Conservation (phyloP, 2,113 vertebrate genomes). For the Ceyx cyanopectus region DNA sequence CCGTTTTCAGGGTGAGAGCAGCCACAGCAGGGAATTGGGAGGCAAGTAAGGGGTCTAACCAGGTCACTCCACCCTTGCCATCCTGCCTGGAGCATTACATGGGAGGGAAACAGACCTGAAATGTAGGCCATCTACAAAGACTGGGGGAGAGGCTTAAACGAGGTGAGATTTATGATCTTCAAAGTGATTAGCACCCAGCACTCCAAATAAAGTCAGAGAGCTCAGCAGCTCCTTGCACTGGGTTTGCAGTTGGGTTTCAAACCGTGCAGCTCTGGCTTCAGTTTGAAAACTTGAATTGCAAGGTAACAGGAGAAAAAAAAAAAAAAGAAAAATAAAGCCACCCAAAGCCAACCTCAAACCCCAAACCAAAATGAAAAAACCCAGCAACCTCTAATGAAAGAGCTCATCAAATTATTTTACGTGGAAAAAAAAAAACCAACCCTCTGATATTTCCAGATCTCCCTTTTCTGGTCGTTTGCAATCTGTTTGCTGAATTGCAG, state of each 20-base stretch:
- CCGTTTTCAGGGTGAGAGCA: constrained; percentile 26
- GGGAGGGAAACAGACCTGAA: constrained; percentile 59
- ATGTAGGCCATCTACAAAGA: constrained; percentile 64
- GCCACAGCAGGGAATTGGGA: constrained; percentile 27
- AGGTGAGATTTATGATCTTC: constrained; percentile 67
- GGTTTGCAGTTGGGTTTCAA: constrained; percentile 50
- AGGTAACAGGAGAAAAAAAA: background rate
- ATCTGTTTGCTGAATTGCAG: constrained; percentile 18
- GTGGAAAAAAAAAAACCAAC: background rate
- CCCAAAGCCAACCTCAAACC: constrained; percentile 55
- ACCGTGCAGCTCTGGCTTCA: constrained; percentile 28
- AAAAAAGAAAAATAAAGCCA: background rate
- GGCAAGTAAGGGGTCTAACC: constrained; percentile 68
- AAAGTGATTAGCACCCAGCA: constrained; percentile 62
- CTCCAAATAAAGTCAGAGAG: constrained; percentile 63
- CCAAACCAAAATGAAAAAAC: constrained; percentile 60
- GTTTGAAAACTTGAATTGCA: constrained; percentile 58
- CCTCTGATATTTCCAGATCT: constrained; percentile 40
- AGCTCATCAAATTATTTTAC: constrained; percentile 36
- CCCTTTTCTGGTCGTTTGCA: background rate
- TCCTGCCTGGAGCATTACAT: constrained; percentile 5
- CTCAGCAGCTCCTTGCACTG: constrained; percentile 20
- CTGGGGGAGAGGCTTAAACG: constrained; percentile 50
- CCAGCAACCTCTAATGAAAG: constrained; percentile 42
- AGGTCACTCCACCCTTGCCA: constrained; percentile 63